Percentiles rank a stretch among this genome's conserved stretches.
Conservation (phyloP, 2,797 vertebrate species). For the Danionella dracula region DNA sequence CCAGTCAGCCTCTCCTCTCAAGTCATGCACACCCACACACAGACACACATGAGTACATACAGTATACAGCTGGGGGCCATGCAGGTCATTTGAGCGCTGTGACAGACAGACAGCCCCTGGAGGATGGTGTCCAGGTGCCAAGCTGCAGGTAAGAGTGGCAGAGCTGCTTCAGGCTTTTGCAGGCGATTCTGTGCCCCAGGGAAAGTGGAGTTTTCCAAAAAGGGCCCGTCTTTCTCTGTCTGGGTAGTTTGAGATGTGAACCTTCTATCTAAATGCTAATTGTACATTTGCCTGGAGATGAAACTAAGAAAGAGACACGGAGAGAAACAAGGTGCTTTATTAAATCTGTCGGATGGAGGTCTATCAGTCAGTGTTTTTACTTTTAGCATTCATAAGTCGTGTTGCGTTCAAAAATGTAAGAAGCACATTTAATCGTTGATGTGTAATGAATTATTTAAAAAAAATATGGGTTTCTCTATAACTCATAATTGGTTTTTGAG, state of each 20-base stretch:
- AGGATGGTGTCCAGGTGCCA: slow-evolving; percentile 31
- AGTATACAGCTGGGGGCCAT: slow-evolving; percentile 10
- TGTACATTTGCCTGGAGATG: slow-evolving; percentile 22
- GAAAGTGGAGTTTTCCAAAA: slow-evolving; percentile 8
- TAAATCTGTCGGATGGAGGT: background rate
- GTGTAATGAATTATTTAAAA: too few species aligned
- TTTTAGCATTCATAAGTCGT: background rate
- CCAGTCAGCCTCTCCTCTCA: slow-evolving; percentile 8
- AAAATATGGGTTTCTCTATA: too few species aligned
- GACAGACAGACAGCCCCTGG: slow-evolving; percentile 17
- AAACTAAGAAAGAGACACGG: background rate
- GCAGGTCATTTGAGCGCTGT: slow-evolving; percentile 21
- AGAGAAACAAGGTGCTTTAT: background rate
- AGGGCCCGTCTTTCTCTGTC: slow-evolving; percentile 8
- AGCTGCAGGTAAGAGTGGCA: slow-evolving; percentile 9
- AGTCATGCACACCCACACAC: background rate
- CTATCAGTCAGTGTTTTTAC: background rate
- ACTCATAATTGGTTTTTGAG: too few species aligned
- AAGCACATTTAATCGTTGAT: too few species aligned
- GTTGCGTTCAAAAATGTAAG: too few species aligned
- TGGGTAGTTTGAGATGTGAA: slow-evolving; percentile 5
- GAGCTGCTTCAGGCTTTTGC: slow-evolving; percentile 1
- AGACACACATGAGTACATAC: background rate
- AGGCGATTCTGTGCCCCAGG: slow-evolving; percentile 10
- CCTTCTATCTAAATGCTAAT: slow-evolving; percentile 51